Evolutionary conservation across 2,888 invertebrate species (phyloP), one percentile per base, ranked within the genome.

Genomic region (Nomada fabriciana): DNA sequence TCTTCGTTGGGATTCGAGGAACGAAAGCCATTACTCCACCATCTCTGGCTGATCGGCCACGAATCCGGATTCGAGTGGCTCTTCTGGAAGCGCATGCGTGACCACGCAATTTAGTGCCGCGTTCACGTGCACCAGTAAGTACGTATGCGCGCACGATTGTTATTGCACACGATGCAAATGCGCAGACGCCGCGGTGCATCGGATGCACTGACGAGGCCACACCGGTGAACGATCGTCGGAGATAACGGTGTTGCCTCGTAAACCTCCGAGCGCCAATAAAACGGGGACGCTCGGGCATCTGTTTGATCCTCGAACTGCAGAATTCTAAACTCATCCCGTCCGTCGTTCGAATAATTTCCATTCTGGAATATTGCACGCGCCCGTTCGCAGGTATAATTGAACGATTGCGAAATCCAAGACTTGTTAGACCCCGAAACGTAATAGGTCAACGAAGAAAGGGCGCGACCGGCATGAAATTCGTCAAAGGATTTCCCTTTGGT

Each of bases 11-110:
- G 81, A 84, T 82, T 69, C 78, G 76, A 55, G 61, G 80, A 63
- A 76, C 80, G 83, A 88, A 82, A 82, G 88, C 88, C 88, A 88
- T 88, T 86, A 86, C 88, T 82, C 83, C 78, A 80, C 76, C 88
- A 77, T 83, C 80, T 79, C 76, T 77, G 74, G 84, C 36, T 23
- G 76, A 50, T 53, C 74, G 61, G 67, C 63, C 77, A 73, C 77
- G 85, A 82, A 84, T 87, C 80, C 85, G 83, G 85, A 84, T 85
- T 83, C 85, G 77, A 85, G 65, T 75, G 69, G 64, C 77, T 75
- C 70, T 20, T 15, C 59, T 74, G 29, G 63, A 43, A 43, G 85
- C 88, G 88, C 88, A 86, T 87, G 88, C 88, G 88, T 82, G 77
- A 79, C 73, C 82, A 82, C 77, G 80, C 86, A 76, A 76, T 68